Conservation (phyloP, 2,797 vertebrate species). For the Mormyrus proboscirostris region DNA sequence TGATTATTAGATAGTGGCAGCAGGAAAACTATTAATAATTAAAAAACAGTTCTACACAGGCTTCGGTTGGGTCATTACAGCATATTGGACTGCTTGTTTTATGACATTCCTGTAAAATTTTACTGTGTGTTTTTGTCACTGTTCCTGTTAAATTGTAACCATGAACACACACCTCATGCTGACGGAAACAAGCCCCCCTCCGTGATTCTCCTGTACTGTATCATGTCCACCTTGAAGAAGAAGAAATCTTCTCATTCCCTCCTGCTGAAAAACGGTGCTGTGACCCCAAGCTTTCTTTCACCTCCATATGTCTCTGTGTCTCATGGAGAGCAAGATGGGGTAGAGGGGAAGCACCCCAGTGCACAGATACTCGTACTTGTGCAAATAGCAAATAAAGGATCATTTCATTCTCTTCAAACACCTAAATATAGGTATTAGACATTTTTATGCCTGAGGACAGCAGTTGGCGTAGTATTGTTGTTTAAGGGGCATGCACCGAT, state of each 20-base stretch:
- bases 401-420: not conserved
- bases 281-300: not conserved
- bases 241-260: not conserved
- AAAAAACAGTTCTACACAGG: not conserved
- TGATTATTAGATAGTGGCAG: not conserved
- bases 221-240: not conserved
- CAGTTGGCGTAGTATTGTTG: not conserved
- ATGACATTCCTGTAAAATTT: not conserved
- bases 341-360: not conserved
- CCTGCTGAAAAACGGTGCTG: not conserved
- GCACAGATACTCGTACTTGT: not conserved
- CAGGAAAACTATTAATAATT: not conserved
- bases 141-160: not conserved
- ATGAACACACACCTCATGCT: not conserved
- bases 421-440: not conserved
- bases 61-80: not conserved
- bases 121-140: not conserved
- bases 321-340: not conserved
- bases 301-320: not conserved
- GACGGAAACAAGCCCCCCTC: not conserved
- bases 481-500: too few species aligned
- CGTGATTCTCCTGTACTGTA: not conserved
- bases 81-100: not conserved
- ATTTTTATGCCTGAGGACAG: not conserved
- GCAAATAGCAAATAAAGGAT: not conserved